Base-by-base conservation (phyloP, 1,140 invertebrate species). In the Eriosoma lanigerum region DNA sequence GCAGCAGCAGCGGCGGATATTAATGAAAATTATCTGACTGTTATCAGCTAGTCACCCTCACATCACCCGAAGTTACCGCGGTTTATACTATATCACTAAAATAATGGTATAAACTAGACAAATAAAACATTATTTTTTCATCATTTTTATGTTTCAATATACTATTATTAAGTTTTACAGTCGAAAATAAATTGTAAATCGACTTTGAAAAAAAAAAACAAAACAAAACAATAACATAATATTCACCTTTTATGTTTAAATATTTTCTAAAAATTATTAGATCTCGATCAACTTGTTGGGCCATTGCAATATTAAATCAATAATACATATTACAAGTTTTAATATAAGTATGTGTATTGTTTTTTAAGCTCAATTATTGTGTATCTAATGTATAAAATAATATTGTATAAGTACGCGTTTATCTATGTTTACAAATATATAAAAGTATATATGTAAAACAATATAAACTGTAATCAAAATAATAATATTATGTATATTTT, bases 11-110 rank as follows among this genome's bases (percentile, higher is more conserved):
- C 73, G 21, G n/a, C 21, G 89, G 90, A 15, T 88, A 91, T 73
- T 89, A 90, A 82, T 87, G 90, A 0, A 88, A 89, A 83, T 38
- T 8, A 38, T 84, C 92, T 83, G 90, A 90, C 54, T 91, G 3
- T 92, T 85, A 29, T 76, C 87, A 89, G 56, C 68, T 72, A 52
- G 81, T 83, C 26, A 82, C 82, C 17, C 72, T 75, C 26, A 76
- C 75, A 0, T 5, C 13, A 58, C 21, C 58, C 13, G 6, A 60
- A 60, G 24, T 60, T 60, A 60, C 58, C 58, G 26, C 24, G 17
- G 52, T 81, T 82, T 15, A 48, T 1, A 48, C 1, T 48, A 15
- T 15, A 48, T 48, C 8, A 48, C 90, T 90, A 8, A 8, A n/a
- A 54, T 15, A n/a, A 54, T n/a, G 17, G 32, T 38, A 38, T 38